Evolutionary conservation across 2,888 invertebrate genomes (phyloP).

Genomic region (Phyllotreta striolata): DNA sequence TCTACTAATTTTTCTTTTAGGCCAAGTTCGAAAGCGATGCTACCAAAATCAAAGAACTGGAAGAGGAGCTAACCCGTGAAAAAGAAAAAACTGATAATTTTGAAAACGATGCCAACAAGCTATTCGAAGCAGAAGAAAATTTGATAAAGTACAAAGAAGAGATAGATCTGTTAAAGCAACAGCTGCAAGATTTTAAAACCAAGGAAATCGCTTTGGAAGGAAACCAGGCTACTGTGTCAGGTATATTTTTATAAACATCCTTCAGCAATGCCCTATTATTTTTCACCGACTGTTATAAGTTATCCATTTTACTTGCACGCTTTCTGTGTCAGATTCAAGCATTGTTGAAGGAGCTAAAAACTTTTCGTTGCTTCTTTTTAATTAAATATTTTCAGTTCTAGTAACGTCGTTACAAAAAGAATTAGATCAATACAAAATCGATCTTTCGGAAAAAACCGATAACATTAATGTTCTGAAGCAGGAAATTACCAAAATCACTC

Average conservation of each 20-base stretch:
- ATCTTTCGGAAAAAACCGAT: conserved; percentile 44
- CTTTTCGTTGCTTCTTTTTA: conserved; percentile 34
- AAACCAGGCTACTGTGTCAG: conserved; percentile 43
- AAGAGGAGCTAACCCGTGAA: conserved; percentile 61
- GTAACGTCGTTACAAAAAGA: conserved; percentile 49
- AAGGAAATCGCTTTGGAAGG: conserved; percentile 54
- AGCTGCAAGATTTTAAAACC: conserved; percentile 65
- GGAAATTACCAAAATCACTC: conserved; percentile 44
- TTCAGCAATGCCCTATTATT: too few relatives aligned
- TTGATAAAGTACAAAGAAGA: conserved; percentile 70
- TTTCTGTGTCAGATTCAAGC: too few relatives aligned
- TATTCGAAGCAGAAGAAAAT: conserved; percentile 72
- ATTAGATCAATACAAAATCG: conserved; percentile 48
- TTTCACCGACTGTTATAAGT: too few relatives aligned
- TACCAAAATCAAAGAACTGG: conserved; percentile 63
- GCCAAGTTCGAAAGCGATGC: conserved; percentile 61
- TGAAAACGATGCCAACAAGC: conserved; percentile 66
- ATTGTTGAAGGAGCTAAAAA: background rate
- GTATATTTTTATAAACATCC: conserved; percentile 28
- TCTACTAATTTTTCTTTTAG: conserved; percentile 53
- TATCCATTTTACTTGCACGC: too few relatives aligned
- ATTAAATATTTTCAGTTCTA: conserved; percentile 40
- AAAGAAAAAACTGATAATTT: conserved; percentile 61
- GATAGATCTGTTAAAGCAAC: conserved; percentile 65
- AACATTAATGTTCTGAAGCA: conserved; percentile 47